Conservation (phyloP, 2,113 vertebrate genomes). For the Dipodomys spectabilis region DNA sequence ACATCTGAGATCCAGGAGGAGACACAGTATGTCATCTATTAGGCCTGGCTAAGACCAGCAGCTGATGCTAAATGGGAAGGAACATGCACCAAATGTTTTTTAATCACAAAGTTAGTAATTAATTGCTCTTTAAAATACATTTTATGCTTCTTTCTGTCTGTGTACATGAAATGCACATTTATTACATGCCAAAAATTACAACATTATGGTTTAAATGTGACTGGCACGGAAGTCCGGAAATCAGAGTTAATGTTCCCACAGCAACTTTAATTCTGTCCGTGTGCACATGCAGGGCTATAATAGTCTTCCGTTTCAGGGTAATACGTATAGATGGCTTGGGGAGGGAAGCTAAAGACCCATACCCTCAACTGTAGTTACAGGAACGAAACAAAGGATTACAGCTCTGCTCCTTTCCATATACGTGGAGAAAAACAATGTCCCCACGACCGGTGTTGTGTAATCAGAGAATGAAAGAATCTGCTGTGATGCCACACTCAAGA, state of each 20-base stretch:
- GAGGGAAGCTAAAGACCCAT: conserved; percentile 61
- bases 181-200: conserved; percentile 83
- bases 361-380: conserved; percentile 70
- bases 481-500: conserved; percentile 72
- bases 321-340: conserved; percentile 47
- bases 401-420: conserved; percentile 21
- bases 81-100: conserved; percentile 84
- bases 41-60: conserved; percentile 84
- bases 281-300: conserved; percentile 70
- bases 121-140: conserved; percentile 85
- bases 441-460: conserved; percentile 52
- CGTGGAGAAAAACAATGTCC: conserved; percentile 60
- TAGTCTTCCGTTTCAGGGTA: conserved; percentile 60
- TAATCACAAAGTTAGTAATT: conserved; percentile 85
- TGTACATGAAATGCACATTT: conserved; percentile 83
- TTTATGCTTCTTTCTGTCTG: conserved; percentile 84
- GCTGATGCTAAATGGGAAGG: conserved; percentile 83
- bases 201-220: conserved; percentile 83
- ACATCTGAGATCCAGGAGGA: conserved; percentile 83
- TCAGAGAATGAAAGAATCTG: conserved; percentile 64
- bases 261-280: conserved; percentile 82
- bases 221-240: conserved; percentile 83
- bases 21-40: conserved; percentile 83
- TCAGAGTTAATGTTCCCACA: conserved; percentile 82
- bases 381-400: conserved; percentile 49